Conservation (phyloP, 2,888 invertebrate species). For the Noctua pronuba region DNA sequence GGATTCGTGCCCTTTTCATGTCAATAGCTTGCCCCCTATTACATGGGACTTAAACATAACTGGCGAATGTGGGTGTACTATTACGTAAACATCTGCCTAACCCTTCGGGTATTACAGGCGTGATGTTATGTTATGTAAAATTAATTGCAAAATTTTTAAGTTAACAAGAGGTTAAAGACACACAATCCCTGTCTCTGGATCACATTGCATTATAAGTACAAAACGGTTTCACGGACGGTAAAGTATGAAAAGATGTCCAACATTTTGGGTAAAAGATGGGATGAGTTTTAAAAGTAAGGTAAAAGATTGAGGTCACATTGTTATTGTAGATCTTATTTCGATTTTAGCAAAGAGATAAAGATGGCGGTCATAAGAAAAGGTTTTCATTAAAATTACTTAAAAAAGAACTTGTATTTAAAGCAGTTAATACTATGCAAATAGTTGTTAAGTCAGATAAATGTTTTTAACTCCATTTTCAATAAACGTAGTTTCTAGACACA, state of each 20-base stretch:
- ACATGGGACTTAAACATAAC: too few relatives aligned
- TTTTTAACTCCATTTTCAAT: neutral
- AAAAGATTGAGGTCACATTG: neutral
- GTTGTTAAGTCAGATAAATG: neutral
- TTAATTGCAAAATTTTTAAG: neutral
- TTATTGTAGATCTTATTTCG: neutral
- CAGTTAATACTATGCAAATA: neutral
- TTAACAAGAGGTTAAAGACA: neutral
- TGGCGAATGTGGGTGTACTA: too few relatives aligned
- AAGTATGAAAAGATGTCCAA: constrained; percentile 36
- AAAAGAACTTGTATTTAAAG: neutral
- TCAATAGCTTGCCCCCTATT: too few relatives aligned
- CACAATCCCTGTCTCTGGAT: neutral
- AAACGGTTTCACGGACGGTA: constrained; percentile 40
- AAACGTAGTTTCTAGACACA: neutral
- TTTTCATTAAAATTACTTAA: neutral
- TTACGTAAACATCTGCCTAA: too few relatives aligned
- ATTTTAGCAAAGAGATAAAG: neutral
- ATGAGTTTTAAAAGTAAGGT: constrained; percentile 12
- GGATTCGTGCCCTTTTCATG: too few relatives aligned
- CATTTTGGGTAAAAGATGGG: constrained; percentile 17
- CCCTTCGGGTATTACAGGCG: too few relatives aligned
- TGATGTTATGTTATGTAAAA: neutral
- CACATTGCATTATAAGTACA: constrained; percentile 24
- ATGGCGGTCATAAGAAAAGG: neutral